Percentiles rank a stretch among this genome's conserved stretches.
phyloP scores from a whole-genome alignment of 2,797 vertebrate species.

The Galago senegalensis region DNA sequence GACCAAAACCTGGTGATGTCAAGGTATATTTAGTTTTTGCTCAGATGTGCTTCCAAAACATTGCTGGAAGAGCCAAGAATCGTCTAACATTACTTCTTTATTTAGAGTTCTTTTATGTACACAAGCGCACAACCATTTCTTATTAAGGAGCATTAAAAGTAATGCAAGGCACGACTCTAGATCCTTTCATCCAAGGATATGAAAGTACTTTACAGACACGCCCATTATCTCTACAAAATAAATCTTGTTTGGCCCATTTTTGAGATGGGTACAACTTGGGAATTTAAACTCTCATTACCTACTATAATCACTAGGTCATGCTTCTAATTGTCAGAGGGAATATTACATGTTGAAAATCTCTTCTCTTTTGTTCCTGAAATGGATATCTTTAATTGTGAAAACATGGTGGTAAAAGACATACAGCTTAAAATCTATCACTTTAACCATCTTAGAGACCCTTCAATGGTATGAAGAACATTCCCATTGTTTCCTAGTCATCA shows the following conservation, averaged over 20 bases:
- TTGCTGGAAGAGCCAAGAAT: conserved; percentile 66
- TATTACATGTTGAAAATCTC: neutral
- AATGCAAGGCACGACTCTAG: conserved; percentile 41
- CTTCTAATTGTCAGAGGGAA: neutral
- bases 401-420: neutral
- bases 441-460: neutral
- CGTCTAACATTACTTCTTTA: conserved; percentile 73
- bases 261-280: conserved; percentile 41
- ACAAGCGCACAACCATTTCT: conserved; percentile 68
- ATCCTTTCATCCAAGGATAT: conserved; percentile 64
- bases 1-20: conserved; percentile 76
- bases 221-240: conserved; percentile 21
- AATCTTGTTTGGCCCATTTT: conserved; percentile 50
- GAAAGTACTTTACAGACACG: conserved; percentile 15
- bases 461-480: neutral
- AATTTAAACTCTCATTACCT: neutral
- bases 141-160: conserved; percentile 70
- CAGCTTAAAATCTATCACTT: neutral
- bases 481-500: rapidly evolving
- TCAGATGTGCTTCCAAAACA: conserved; percentile 84
- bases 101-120: conserved; percentile 76
- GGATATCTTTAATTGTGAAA: neutral
- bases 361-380: conserved; percentile 4
- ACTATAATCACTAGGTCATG: neutral
- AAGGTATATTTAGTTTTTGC: conserved; percentile 76